Evolutionary conservation across 2,888 invertebrate genomes (phyloP).

Genomic region (Exocentrus adspersus): DNA sequence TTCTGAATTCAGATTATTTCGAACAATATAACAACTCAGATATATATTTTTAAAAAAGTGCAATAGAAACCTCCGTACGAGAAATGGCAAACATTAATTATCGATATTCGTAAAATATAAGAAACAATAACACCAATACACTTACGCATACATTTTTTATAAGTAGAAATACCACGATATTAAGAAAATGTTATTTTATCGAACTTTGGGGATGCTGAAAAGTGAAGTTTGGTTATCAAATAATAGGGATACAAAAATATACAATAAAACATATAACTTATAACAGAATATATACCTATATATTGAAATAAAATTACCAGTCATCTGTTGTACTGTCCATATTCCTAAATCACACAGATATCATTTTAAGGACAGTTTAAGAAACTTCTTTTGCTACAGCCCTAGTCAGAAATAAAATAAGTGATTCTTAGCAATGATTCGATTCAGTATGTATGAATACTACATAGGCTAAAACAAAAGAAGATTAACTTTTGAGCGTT

Average conservation of each 20-base stretch:
- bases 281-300: conserved; percentile 8
- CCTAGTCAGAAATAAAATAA: neutral
- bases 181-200: conserved; percentile 1
- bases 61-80: neutral
- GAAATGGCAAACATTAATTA: conserved; percentile 11
- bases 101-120: conserved; percentile 6
- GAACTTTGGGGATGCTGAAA: neutral
- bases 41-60: neutral
- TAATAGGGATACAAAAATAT: conserved; percentile 18
- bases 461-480: conserved; percentile 16
- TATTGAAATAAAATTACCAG: conserved; percentile 25
- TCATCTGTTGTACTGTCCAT: conserved; percentile 26
- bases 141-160: conserved; percentile 15
- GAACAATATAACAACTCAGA: too few species aligned
- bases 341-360: conserved; percentile 10
- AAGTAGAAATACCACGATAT: conserved; percentile 1
- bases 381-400: conserved; percentile 12
- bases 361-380: conserved; percentile 24
- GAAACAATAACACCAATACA: conserved; percentile 29
- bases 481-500: conserved; percentile 17
- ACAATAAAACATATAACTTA: conserved; percentile 5
- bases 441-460: neutral
- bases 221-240: neutral
- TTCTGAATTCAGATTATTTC: too few species aligned
- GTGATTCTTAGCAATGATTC: too few species aligned